phyloP scores from a whole-genome alignment of 2,888 invertebrate genomes.

The Ophion costatus region DNA sequence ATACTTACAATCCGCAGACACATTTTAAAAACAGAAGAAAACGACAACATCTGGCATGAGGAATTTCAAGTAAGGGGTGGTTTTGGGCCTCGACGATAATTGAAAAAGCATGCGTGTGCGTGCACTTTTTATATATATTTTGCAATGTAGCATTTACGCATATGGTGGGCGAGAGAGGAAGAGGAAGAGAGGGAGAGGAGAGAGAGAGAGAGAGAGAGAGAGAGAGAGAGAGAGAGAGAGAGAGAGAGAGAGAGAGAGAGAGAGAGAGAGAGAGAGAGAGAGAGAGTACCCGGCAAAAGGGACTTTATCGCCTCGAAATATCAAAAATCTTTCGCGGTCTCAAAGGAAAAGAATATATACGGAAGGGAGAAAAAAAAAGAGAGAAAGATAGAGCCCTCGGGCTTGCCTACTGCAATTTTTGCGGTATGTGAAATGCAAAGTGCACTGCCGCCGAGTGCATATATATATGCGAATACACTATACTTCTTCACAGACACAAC shows the following conservation, averaged over 20 bases:
- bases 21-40: no score
- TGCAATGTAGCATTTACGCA: conserved; percentile 8
- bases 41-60: no score
- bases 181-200: no score
- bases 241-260: conserved; percentile 43
- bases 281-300: conserved; percentile 26
- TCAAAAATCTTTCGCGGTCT: conserved; percentile 69
- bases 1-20: no score
- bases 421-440: conserved; percentile 70
- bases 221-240: conserved; percentile 1
- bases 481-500: not conserved
- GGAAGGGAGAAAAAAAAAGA: conserved; percentile 36
- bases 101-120: conserved; percentile 58
- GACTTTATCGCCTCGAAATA: conserved; percentile 72
- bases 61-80: not conserved
- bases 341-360: conserved; percentile 37
- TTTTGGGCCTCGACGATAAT: conserved; percentile 58
- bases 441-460: conserved; percentile 63
- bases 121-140: conserved; percentile 8
- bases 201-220: conserved; percentile 47
- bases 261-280: conserved; percentile 44
- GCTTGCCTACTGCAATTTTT: conserved; percentile 72
- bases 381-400: conserved; percentile 54
- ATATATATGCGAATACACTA: not conserved
- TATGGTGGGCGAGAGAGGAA: conserved; percentile 15